Evolutionary conservation across 2,113 vertebrate genomes (phyloP), one percentile per base, ranked within the genome.

Genomic region (Gallinago paraguaiae): DNA sequence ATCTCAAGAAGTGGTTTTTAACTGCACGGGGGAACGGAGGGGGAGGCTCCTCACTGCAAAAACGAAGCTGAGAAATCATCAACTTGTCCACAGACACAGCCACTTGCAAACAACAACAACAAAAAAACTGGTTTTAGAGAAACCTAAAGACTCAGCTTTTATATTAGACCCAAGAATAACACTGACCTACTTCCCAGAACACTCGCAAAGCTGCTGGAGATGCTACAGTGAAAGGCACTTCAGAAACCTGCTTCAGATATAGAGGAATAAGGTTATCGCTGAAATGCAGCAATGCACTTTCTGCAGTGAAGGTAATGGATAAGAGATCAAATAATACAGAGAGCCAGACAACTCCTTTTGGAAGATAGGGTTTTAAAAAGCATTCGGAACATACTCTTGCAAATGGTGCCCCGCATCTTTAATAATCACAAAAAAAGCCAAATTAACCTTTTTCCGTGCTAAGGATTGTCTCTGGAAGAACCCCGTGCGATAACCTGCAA

Each of bases 161-260:
- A 14, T n/a, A 64, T 86, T 64, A 67, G 25, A 92, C 80, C 86
- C 0, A 2, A 87, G 91, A 88, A 91, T 92, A 94, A 93, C 84
- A 93, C 90, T 86, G 95, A 92, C 93, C 93, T 94, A 94, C 65
- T 95, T 97, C 88, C 70, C 64, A 86, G 33, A 45, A 68, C 17
- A 31, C 88, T 86, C 53, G 41, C 72, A 81, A 93, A 94, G 85
- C 82, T 93, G 79, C 68, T 90, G 76, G 85, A 96, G 90, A 92
- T 71, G 85, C 90, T 84, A 56, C 35, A 30, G 75, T 46, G 79
- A 95, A 88, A 93, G 72, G 75, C 65, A 76, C 70, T 57, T 53
- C 24, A 74, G 88, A 84, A 90, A 92, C 85, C 64, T 30, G 68
- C 59, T 74, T 56, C 43, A 86, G 87, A 54, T 23, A 67, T 1